Evolutionary conservation across 92 coral and sea anemone species (phyloP).

Genomic region (Blastomussa wellsi): DNA sequence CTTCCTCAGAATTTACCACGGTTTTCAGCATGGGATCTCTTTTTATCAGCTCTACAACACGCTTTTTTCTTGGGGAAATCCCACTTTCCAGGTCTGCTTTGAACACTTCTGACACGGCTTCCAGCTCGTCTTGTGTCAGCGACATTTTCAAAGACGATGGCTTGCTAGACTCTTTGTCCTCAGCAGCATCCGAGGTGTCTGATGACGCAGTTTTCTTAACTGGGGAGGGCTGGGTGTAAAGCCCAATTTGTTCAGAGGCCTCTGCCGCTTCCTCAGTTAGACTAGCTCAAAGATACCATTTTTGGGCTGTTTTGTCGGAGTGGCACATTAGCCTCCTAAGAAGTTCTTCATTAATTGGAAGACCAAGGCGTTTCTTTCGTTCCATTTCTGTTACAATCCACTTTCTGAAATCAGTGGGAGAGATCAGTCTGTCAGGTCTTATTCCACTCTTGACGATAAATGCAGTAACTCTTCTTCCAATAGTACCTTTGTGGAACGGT

Average conservation of each 20-base stretch:
- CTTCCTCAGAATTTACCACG: not conserved
- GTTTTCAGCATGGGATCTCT: no score
- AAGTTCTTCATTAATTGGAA: not conserved
- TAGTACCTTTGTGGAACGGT: not conserved
- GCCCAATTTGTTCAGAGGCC: constrained; percentile 2
- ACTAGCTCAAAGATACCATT: not conserved
- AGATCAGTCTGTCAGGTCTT: not conserved
- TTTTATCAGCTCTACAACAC: no score
- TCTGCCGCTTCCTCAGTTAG: constrained; percentile 10
- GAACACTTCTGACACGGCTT: not conserved
- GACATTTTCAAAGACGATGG: not conserved
- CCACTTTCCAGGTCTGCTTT: no score
- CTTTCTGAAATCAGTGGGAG: constrained; percentile 5
- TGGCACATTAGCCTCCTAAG: constrained; percentile 2
- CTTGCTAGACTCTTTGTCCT: not conserved
- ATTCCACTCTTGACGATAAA: constrained; percentile 2
- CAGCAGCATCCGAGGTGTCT: not conserved
- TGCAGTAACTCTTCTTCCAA: not conserved
- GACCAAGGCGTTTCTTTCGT: not conserved
- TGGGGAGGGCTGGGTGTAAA: not conserved
- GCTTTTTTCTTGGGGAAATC: no score
- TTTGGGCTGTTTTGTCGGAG: constrained; percentile 4
- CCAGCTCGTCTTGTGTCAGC: not conserved
- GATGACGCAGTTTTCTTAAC: not conserved
- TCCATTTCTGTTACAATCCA: constrained; percentile 14